Evolutionary conservation across 2,797 vertebrate species (phyloP).

Genomic region (Aldrovandia affinis): DNA sequence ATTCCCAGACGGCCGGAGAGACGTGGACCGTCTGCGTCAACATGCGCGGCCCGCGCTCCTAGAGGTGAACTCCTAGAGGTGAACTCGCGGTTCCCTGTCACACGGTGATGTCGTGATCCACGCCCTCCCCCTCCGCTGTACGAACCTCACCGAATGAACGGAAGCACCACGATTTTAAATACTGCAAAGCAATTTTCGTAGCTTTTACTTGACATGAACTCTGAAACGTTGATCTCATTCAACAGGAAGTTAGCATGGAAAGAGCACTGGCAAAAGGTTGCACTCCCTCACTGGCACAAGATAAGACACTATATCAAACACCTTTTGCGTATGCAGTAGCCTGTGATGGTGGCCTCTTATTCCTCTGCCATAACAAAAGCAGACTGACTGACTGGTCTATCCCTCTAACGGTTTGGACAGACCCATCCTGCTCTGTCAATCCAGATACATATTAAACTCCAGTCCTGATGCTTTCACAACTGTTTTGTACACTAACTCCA

Average conservation of each 20-base stretch:
- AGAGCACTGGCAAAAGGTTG: background rate
- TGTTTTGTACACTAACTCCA: background rate
- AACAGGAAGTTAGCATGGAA: background rate
- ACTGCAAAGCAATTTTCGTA: background rate
- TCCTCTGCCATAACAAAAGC: slow-evolving; percentile 8
- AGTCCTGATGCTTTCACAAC: background rate
- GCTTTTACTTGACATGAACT: background rate
- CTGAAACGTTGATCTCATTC: background rate
- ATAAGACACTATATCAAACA: background rate
- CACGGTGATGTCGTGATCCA: background rate
- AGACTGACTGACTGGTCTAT: background rate
- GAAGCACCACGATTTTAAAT: background rate
- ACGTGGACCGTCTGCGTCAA: background rate
- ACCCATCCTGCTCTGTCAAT: background rate
- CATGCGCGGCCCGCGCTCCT: background rate
- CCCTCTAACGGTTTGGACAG: background rate
- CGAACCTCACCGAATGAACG: background rate
- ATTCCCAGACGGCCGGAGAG: background rate
- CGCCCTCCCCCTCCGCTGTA: background rate
- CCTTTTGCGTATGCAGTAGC: background rate
- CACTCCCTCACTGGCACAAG: slow-evolving; percentile 5
- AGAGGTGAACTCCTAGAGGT: background rate
- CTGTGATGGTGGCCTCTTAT: background rate
- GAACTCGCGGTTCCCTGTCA: too few relatives aligned
- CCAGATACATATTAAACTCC: background rate